Base-by-base conservation (phyloP, 1,140 invertebrate species). In the Samia ricini region DNA sequence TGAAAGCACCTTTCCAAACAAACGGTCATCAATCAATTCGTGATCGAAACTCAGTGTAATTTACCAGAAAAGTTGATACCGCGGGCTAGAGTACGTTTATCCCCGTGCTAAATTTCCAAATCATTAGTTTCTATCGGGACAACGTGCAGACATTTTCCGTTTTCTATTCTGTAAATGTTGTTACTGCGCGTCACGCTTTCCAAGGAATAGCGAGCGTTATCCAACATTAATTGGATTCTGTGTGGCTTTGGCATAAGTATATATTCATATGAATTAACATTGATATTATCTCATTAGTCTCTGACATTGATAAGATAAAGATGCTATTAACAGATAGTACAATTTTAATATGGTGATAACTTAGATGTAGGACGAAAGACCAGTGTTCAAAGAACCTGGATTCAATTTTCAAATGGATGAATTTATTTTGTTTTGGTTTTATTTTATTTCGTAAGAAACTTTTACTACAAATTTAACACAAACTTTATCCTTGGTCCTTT, bases 51-150 rank as follows among this genome's bases (percentile, higher is more conserved):
- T 52, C 22, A 8, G 51, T 52, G 51, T 52, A 52, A 52, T 52
- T 52, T 52, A 52, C 8, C 51, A 52, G 51, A 52, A 52, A 52
- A 52, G 51, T 52, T 52, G 51, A 52, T 52, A 22, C 22, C 22
- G 20, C 19, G 22, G 22, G 22, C 51, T 52, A 52, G 22, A 52
- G 51, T 22, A 21, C 18, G 51, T 23, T 52, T 52, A 22, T 52
- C 22, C 22, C 20, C 6, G 20, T 6, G 22, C 51, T 52, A 21
- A 23, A 22, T 52, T 52, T 52, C 51, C 51, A 52, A 52, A 52
- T 52, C 20, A 52, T 52, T 52, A 52, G 19, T 10, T 21, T 2
- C 7, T 52, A 52, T 52, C 33, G 33, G 4, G 33, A 12, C 33
- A 21, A 2, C 19, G 50, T 21, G 19, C 50, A 23, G 19, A 51